phyloP scores from a whole-genome alignment of 2,113 vertebrate species.

The Semicossyphus pulcher region DNA sequence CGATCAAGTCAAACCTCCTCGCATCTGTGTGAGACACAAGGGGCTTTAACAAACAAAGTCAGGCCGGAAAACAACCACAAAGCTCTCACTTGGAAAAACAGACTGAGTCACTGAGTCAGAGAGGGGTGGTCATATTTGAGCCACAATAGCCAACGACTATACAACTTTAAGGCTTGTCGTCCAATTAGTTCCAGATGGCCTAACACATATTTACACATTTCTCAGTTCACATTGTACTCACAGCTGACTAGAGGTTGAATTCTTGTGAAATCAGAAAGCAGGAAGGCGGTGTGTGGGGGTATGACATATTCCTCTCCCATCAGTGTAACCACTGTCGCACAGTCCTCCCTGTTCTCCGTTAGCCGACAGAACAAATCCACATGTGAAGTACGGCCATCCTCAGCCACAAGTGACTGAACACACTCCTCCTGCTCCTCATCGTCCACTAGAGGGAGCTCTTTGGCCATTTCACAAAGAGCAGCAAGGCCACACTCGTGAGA shows the following conservation, averaged over 20 bases:
- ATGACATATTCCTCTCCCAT: slow-evolving; percentile 92
- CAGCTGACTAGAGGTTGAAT: slow-evolving; percentile 89
- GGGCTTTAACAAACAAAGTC: not conserved
- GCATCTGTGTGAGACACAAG: slow-evolving; percentile 77
- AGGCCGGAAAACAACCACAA: not conserved
- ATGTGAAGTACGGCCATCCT: slow-evolving; percentile 63
- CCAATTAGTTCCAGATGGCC: not conserved
- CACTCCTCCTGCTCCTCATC: slow-evolving; percentile 60
- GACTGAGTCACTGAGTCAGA: not conserved
- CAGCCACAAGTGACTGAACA: slow-evolving; percentile 64
- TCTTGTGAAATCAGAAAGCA: slow-evolving; percentile 92
- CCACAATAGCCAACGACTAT: rapidly evolving
- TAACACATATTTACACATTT: not conserved
- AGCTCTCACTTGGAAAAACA: not conserved
- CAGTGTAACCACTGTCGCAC: slow-evolving; percentile 81
- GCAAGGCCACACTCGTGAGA: slow-evolving; percentile 80
- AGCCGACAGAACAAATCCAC: slow-evolving; percentile 87
- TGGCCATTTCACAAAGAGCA: slow-evolving; percentile 93
- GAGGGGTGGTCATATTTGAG: not conserved
- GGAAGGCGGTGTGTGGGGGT: slow-evolving; percentile 89
- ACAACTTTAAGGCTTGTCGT: not conserved
- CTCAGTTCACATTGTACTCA: slow-evolving; percentile 79
- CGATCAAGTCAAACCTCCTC: slow-evolving; percentile 89
- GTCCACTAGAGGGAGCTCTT: slow-evolving; percentile 81
- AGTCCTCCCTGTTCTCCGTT: slow-evolving; percentile 83